Percentiles rank a stretch among this genome's conserved stretches.
Evolutionary conservation across 2,113 vertebrate genomes (phyloP).

Genomic region (Natator depressus): DNA sequence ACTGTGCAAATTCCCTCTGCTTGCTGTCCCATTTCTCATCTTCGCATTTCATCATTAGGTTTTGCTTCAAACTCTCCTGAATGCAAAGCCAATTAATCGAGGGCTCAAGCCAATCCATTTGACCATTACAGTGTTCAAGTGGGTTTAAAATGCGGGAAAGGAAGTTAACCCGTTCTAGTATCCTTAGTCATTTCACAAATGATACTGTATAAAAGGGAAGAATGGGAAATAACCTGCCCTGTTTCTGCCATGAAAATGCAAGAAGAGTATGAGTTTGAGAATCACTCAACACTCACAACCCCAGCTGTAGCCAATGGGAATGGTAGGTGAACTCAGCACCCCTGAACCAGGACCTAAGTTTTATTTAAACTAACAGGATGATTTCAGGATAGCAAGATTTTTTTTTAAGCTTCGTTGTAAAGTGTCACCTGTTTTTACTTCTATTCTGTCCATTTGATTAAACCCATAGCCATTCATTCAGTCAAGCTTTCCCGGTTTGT

Average conservation of each 20-base stretch:
- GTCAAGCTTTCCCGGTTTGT: accelerated
- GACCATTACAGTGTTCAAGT: not conserved
- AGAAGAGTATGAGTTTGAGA: accelerated
- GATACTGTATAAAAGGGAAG: not conserved
- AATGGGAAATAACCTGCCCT: not conserved
- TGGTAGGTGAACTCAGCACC: accelerated
- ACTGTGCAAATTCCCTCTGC: not conserved
- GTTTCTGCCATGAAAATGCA: not conserved
- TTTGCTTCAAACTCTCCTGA: not conserved
- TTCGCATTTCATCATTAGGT: not conserved
- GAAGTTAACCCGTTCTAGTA: not conserved
- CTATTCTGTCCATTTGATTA: not conserved
- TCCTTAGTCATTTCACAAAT: not conserved
- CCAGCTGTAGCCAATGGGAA: not conserved
- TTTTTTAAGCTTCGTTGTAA: not conserved
- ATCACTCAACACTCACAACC: not conserved
- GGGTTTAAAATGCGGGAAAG: not conserved
- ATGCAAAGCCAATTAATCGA: not conserved
- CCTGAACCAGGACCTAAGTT: not conserved
- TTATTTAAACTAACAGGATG: not conserved
- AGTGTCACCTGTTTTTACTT: not conserved
- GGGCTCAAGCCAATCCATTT: not conserved
- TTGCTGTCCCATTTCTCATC: not conserved
- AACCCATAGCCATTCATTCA: not conserved
- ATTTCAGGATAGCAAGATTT: not conserved